Evolutionary conservation across 2,113 vertebrate genomes (phyloP), one percentile per base, ranked within the genome.

Genomic region (Stegostoma tigrinum): DNA sequence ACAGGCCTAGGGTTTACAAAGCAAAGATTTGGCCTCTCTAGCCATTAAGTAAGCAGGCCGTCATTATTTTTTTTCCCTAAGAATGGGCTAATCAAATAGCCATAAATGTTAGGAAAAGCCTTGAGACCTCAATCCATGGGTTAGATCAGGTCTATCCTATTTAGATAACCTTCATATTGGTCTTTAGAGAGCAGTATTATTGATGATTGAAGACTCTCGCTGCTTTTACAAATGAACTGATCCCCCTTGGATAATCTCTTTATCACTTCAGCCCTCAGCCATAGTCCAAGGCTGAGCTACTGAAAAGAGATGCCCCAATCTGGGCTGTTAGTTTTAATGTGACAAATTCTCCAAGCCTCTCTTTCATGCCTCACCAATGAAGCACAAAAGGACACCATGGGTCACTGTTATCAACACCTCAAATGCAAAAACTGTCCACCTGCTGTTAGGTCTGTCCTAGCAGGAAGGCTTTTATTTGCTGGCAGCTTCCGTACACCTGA

Each of bases 111-210:
- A 95, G 67, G 94, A 70, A 95, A 95, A 95, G 94, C 94, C 94
- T 95, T 75, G 94, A 95, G 94, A 72, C 94, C 68, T 95, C 94
- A 52, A 0, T 96, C 97, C 96, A 95, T 6, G 97, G 97, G 97
- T 96, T 96, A 96, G 97, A 96, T 97, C 97, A 96, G 97, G 97
- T 96, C 96, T 7, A 96, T 97, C 97, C 97, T 97, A 96, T 98
- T 97, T 97, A 97, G 98, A 98, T 98, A 98, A 98, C 98, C 98
- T 97, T 97, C 97, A 96, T 96, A 96, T 96, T 96, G 97, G 96
- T 97, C 97, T 97, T 96, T 95, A 95, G 97, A 97, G 97, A 97
- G 97, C 96, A 78, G 87, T 90, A 94, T 72, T 75, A 96, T 96
- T 97, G 97, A 97, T 97, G 97, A 97, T 96, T 96, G 97, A 97